phyloP scores from a whole-genome alignment of 2,113 vertebrate genomes.

The Ahaetulla prasina region DNA sequence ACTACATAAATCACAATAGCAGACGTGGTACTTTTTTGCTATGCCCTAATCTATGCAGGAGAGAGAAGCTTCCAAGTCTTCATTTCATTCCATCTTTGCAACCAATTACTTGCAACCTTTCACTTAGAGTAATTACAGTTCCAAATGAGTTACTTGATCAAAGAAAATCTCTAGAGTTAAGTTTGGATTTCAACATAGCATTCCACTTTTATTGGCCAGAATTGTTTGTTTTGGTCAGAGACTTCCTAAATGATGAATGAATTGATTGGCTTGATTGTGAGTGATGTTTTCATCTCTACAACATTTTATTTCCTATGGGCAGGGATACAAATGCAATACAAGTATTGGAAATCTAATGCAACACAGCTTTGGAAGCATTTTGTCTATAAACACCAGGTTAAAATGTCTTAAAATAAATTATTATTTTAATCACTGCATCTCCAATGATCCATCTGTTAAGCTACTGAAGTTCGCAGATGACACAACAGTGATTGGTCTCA shows the following conservation, averaged over 20 bases:
- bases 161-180: neutral
- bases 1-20: neutral
- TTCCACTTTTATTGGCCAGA: neutral
- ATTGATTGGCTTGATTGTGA: neutral
- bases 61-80: neutral
- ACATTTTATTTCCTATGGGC: neutral
- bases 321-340: neutral
- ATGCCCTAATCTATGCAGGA: neutral
- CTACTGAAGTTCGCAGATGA: too few species aligned
- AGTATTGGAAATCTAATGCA: neutral
- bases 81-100: neutral
- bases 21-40: neutral
- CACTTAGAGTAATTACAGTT: neutral
- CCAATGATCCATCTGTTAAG: too few species aligned
- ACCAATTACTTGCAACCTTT: neutral
- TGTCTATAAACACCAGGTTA: neutral
- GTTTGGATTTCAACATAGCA: neutral
- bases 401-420: neutral
- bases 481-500: too few species aligned
- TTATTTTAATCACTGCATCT: neutral
- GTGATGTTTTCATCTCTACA: neutral
- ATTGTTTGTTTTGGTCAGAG: neutral
- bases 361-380: neutral
- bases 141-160: neutral
- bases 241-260: neutral